Evolutionary conservation across 1,140 invertebrate species (phyloP).

Genomic region (Drosophila parabipectinata): DNA sequence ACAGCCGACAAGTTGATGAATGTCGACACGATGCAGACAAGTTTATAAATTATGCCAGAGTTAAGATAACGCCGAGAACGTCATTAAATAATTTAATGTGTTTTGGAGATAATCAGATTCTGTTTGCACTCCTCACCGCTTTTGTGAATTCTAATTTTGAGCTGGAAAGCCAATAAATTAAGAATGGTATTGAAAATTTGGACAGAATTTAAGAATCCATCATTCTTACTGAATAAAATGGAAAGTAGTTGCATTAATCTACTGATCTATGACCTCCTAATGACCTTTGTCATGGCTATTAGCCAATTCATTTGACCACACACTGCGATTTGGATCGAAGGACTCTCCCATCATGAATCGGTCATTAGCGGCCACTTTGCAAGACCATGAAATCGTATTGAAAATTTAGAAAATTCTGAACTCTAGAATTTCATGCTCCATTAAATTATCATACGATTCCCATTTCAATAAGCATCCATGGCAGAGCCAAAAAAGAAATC

Average conservation of each 20-base stretch:
- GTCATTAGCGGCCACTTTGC: slow-evolving; percentile 68
- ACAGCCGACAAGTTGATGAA: slow-evolving; percentile 61
- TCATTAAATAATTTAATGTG: slow-evolving; percentile 42
- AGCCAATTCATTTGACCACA: slow-evolving; percentile 58
- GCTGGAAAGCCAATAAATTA: neutral
- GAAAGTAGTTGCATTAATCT: neutral
- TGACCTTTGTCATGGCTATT: slow-evolving; percentile 68
- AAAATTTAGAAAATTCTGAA: slow-evolving; percentile 17
- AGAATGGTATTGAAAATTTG: neutral
- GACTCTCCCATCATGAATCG: slow-evolving; percentile 23
- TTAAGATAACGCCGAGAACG: slow-evolving; percentile 37
- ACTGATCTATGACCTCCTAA: slow-evolving; percentile 14
- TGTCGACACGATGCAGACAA: slow-evolving; percentile 72
- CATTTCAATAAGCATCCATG: slow-evolving; percentile 18
- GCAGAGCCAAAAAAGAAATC: slow-evolving; percentile 49
- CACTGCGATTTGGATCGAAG: slow-evolving; percentile 35
- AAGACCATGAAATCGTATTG: slow-evolving; percentile 48
- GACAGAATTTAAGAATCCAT: neutral
- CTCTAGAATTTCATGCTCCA: slow-evolving; percentile 73
- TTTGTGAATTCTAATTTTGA: neutral
- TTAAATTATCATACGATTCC: slow-evolving; percentile 62
- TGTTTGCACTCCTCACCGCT: neutral
- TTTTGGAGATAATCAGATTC: slow-evolving; percentile 33
- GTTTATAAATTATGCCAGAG: slow-evolving; percentile 70
- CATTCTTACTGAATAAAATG: no score